phyloP scores from a whole-genome alignment of 53 echinoderm and acorn worm species.

The Echinarachnius parma region DNA sequence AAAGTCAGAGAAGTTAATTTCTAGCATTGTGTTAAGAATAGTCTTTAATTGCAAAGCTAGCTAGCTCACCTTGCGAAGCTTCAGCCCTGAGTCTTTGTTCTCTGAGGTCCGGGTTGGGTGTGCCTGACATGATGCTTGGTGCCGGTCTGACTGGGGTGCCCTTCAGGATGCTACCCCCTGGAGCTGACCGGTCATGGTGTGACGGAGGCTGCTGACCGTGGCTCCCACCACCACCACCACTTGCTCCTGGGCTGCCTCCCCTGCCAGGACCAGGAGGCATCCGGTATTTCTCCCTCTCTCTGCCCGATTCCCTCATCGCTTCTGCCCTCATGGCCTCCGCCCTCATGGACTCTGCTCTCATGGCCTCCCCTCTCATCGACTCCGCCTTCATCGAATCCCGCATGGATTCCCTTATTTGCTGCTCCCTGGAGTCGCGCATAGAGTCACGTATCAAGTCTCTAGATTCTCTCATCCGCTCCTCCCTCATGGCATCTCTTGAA shows the following conservation, averaged over 20 bases:
- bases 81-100: conserved; percentile 47
- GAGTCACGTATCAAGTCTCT: no score
- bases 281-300: conserved; percentile 31
- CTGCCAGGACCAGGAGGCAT: conserved; percentile 46
- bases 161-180: conserved; percentile 75
- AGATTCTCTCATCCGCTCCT: no score
- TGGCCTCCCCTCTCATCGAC: neutral
- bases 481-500: no score
- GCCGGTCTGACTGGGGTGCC: conserved; percentile 75
- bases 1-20: no score
- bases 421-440: neutral
- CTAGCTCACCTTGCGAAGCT: conserved; percentile 28
- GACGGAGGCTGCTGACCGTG: neutral
- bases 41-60: no score
- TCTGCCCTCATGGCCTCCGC: neutral
- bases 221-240: neutral
- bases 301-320: neutral
- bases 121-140: conserved; percentile 74
- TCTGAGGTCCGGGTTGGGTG: conserved; percentile 81
- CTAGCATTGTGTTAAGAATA: no score
- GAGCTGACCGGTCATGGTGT: neutral
- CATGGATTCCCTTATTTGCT: neutral
- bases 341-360: neutral
- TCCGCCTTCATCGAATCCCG: neutral
- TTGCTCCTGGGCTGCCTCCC: conserved; percentile 44